Base-by-base conservation (phyloP, 2,797 vertebrate genomes). In the Syngnathus acus region DNA sequence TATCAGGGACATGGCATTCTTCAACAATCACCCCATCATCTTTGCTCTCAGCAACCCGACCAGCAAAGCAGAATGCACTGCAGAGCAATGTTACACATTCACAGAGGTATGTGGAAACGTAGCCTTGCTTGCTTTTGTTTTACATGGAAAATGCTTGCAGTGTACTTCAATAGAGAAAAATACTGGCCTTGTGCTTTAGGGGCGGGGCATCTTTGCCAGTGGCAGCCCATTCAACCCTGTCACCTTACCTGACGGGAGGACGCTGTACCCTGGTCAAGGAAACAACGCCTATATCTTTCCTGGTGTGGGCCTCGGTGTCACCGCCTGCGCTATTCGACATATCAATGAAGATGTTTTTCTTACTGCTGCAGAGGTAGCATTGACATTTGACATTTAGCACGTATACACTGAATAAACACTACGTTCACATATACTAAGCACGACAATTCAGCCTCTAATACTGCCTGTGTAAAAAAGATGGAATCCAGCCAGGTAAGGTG, bases 201-300 rank as follows among this genome's bases (percentile, higher is more conserved):
- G 94, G 0, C 90, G 90, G 42, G 95, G 91, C 16, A 90, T 99
- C 86, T 99, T 99, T 90, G 97, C 97, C 83, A 99, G 97, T 8
- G 97, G 97, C 72, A 98, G 96, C 75, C 97, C 97, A 4, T 99
- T 99, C 77, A 91, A 94, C 80, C 91, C 93, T 0, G 94, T 99
- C 73, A 95, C 92, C 19, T 92, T 99, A 70, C 85, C 93, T 10
- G 89, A 91, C 14, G 97, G 97, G 47, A 86, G 81, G 69, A 95
- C 77, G 1, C 87, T 98, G 37, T 89, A 88, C 82, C 97, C 97
- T 1, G 97, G 97, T 42, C 97, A 99, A 88, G 97, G 97, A 50
- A 99, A 99, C 89, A 99, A 99, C 47, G 91, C 97, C 62, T 99
- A 99, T 37, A 95, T 99, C 84, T 99, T 99, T 76, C 97, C 97